Conservation (phyloP, 2,113 vertebrate species). For the Chloropsis cyanopogon region DNA sequence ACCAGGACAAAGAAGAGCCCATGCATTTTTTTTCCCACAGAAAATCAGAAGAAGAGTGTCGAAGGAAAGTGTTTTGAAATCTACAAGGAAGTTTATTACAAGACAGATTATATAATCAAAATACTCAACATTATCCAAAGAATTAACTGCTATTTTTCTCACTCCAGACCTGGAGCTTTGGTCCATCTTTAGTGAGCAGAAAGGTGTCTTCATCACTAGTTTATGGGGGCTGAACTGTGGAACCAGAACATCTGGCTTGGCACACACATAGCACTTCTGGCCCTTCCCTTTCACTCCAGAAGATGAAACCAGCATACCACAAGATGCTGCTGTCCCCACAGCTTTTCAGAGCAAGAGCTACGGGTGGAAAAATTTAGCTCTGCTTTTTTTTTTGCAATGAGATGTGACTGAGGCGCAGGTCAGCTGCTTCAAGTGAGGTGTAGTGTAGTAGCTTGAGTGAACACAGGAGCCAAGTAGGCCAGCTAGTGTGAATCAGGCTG, state of each 20-base stretch:
- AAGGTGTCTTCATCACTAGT: neutral
- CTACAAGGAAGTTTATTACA: constrained; percentile 7
- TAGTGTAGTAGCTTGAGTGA: neutral
- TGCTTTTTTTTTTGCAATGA: neutral
- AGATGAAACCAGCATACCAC: neutral
- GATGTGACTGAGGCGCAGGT: neutral
- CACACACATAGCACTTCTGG: neutral
- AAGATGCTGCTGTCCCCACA: constrained; percentile 29
- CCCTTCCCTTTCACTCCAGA: neutral
- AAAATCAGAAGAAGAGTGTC: neutral
- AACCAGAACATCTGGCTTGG: neutral
- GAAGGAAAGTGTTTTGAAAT: neutral
- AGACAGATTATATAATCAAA: neutral
- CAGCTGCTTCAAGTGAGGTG: fast-evolving
- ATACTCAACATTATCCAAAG: neutral
- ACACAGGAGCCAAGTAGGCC: neutral
- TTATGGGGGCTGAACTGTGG: neutral
- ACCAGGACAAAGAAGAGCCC: constrained; percentile 18
- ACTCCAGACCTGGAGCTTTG: neutral
- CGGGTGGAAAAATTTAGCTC: neutral
- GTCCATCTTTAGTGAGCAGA: neutral
- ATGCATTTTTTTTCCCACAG: neutral
- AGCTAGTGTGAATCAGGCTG: neutral
- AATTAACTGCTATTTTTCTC: neutral
- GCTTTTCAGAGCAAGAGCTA: neutral